These are phyloP conservation scores for Spicauda simplicius DNA, from an alignment of 2,888 invertebrate species.

Conservation along the genomic window DNA sequence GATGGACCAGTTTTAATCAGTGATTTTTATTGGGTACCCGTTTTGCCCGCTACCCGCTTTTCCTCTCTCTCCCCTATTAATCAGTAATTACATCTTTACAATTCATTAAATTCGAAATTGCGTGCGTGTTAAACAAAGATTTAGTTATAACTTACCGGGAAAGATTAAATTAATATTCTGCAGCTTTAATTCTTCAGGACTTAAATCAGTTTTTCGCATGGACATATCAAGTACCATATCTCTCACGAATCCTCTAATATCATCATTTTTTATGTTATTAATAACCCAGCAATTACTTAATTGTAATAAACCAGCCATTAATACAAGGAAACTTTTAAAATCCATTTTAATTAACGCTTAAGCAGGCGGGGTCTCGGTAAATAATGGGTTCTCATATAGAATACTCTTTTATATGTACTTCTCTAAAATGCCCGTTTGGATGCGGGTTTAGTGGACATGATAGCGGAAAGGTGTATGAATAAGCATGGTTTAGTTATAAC, in stretches of 20 bases:
- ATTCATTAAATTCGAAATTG: too few species aligned
- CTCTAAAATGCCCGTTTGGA: constrained; percentile 12
- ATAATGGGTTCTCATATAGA: constrained; percentile 30
- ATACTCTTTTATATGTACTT: constrained; percentile 30
- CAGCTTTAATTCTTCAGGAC: constrained; percentile 41
- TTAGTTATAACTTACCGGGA: constrained; percentile 53
- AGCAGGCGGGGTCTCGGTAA: constrained; percentile 17
- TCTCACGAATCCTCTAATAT: background rate
- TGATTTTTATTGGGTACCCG: background rate
- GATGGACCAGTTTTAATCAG: background rate
- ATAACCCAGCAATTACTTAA: constrained; percentile 49
- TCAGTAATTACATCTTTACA: too few species aligned
- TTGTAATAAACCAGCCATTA: constrained; percentile 25
- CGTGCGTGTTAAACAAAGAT: background rate
- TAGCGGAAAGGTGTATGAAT: background rate
- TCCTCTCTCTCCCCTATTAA: background rate
- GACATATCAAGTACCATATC: too few species aligned
- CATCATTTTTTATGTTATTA: constrained; percentile 44
- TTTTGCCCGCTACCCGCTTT: background rate
- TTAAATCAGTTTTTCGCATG: constrained; percentile 27
- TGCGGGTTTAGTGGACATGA: constrained; percentile 4
- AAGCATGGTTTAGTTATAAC: too few species aligned
- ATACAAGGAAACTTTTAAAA: constrained; percentile 6
- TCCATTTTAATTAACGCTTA: constrained; percentile 14
- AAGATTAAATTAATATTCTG: constrained; percentile 55